Base-by-base conservation (phyloP, 2,113 vertebrate species). In the Macrotis lagotis region DNA sequence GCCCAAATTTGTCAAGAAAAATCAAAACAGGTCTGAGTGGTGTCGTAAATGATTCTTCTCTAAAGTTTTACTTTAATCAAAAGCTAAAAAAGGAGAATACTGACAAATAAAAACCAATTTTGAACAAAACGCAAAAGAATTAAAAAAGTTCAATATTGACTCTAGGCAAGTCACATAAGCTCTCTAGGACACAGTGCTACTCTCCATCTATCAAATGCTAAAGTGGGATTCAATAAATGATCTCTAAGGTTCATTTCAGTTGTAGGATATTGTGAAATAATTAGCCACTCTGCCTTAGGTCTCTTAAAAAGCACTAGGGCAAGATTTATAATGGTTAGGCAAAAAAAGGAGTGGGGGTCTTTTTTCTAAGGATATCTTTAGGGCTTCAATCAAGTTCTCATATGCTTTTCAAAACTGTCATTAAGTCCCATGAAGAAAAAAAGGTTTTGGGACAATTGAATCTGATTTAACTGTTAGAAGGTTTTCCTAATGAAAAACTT, bases 321-420 rank as follows among this genome's bases (percentile, higher is more conserved):
- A 44, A 83, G 37, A 44, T 83, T 66, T 83, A 44, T 83, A 24
- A 83, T n/a, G n/a, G n/a, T n/a, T n/a, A n/a, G n/a, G n/a, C n/a
- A n/a, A n/a, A n/a, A n/a, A n/a, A n/a, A n/a, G n/a, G n/a, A n/a
- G n/a, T n/a, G n/a, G n/a, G n/a, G 16, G n/a, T 83, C 16, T 83
- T 44, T 83, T 83, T 83, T 44, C 66, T 8, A 37, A 83, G 6
- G n/a, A 44, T 44, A 44, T n/a, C 44, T 83, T 83, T 83, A 24
- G 66, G n/a, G 19, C 52, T 44, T 88, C 31, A 66, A 37, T 93
- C 92, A 94, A 96, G 25, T 48, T 90, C 88, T 92, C n/a, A 48
- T 9, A 31, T 91, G 55, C 16, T 96, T 83, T 94, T 49, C 92
- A 96, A 94, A 96, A 91, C 51, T 53, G 47, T 51, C 51, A 94